These are phyloP conservation scores for Marcusenius ussheri DNA, from an alignment of 2,113 vertebrate species.

Conservation along the genomic window DNA sequence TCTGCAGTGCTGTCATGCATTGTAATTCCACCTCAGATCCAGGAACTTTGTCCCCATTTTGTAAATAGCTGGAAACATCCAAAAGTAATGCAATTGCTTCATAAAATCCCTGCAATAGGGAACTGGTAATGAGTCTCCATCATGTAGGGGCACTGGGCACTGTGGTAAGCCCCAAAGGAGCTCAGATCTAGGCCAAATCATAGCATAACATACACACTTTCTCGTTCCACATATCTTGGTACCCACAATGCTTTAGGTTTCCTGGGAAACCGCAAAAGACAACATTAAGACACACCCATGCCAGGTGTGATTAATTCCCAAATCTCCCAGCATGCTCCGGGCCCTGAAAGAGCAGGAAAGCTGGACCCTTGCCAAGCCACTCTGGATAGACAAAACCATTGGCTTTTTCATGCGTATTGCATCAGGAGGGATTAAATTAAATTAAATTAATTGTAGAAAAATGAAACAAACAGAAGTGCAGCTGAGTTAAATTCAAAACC, in stretches of 20 bases:
- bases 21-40: not conserved
- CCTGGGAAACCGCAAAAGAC: not conserved
- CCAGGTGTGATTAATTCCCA: not conserved
- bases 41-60: not conserved
- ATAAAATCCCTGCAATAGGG: not conserved
- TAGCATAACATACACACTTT: not conserved
- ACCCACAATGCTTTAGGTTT: not conserved
- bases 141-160: not conserved
- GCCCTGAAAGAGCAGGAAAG: not conserved
- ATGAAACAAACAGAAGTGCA: not conserved
- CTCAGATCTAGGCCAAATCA: not conserved
- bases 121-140: not conserved
- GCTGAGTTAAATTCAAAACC: not conserved
- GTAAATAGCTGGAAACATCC: not conserved
- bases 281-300: not conserved
- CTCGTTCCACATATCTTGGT: not conserved
- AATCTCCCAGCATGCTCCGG: not conserved
- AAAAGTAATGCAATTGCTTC: not conserved
- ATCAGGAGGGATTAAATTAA: not conserved
- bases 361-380: not conserved
- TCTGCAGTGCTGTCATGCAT: not conserved
- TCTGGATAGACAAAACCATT: not conserved
- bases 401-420: not conserved
- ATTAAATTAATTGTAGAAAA: not conserved
- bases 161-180: not conserved